phyloP scores from a whole-genome alignment of 53 echinoderm and acorn worm genomes.

The Holothuria leucospilota region DNA sequence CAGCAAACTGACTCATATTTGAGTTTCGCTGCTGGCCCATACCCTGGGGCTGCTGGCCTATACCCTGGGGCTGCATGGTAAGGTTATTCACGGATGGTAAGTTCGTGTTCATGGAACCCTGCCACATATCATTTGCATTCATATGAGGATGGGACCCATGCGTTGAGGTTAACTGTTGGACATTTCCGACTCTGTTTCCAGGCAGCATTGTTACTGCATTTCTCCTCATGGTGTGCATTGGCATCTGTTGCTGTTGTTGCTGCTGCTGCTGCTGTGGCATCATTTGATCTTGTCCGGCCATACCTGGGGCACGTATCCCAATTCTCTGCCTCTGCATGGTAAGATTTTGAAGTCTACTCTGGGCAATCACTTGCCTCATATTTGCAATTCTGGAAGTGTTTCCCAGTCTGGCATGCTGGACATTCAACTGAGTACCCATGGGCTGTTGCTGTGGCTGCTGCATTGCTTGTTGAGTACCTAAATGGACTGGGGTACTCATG shows the following conservation, averaged over 20 bases:
- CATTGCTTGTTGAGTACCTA: background rate
- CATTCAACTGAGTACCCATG: conserved; percentile 1
- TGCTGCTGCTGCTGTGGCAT: conserved; percentile 28
- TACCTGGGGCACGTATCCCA: background rate
- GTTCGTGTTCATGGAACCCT: background rate
- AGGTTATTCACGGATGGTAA: conserved; percentile 17
- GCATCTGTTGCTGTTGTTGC: conserved; percentile 19
- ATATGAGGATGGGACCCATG: conserved; percentile 2
- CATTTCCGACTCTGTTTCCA: too few species aligned
- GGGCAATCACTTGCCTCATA: conserved; percentile 16
- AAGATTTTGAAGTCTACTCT: conserved; percentile 11
- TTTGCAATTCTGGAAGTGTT: background rate
- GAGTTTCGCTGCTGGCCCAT: conserved; percentile 8
- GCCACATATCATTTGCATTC: background rate
- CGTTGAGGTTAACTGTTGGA: conserved; percentile 3
- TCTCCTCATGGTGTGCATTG: conserved; percentile 6
- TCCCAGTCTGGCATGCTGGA: background rate
- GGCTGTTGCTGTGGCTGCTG: conserved; percentile 20
- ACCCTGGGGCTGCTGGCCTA: conserved; percentile 14
- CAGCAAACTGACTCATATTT: conserved; percentile 14
- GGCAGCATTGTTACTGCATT: background rate
- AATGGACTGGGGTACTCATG: conserved; percentile 3
- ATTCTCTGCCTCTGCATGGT: conserved; percentile 22
- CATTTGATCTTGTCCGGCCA: conserved; percentile 18
- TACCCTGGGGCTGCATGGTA: background rate